Percentiles rank a stretch among this genome's conserved stretches.
phyloP scores from a whole-genome alignment of 2,888 invertebrate genomes.

The Pherbina coryleti region DNA sequence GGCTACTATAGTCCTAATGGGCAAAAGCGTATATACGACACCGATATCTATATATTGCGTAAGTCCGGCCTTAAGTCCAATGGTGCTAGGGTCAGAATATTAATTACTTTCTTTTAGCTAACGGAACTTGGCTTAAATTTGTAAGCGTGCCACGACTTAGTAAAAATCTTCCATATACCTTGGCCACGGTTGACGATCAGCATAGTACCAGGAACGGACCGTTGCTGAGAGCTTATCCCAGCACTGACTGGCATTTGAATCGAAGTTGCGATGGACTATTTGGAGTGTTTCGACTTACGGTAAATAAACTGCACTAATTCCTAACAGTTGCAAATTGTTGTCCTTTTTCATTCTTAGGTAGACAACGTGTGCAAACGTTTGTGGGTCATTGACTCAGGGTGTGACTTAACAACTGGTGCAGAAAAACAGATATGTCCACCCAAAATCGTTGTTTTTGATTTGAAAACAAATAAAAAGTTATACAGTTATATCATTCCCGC shows the following conservation, averaged over 20 bases:
- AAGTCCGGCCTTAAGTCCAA: not conserved
- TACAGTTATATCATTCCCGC: slow-evolving; percentile 39
- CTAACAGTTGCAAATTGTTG: not conserved
- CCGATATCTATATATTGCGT: slow-evolving; percentile 58
- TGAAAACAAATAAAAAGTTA: slow-evolving; percentile 73
- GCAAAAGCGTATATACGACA: slow-evolving; percentile 72
- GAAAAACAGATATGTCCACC: slow-evolving; percentile 75
- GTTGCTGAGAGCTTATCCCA: slow-evolving; percentile 54
- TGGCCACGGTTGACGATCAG: slow-evolving; percentile 57
- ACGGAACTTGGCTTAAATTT: slow-evolving; percentile 46
- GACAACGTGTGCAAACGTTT: slow-evolving; percentile 74
- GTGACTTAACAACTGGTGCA: not conserved
- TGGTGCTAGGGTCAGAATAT: not conserved
- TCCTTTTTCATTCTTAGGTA: slow-evolving; percentile 74
- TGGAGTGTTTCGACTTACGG: slow-evolving; percentile 55
- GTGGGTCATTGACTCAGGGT: slow-evolving; percentile 50
- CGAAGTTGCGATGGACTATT: slow-evolving; percentile 59
- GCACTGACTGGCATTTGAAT: slow-evolving; percentile 57
- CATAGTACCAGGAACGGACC: slow-evolving; percentile 52
- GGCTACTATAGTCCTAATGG: slow-evolving; percentile 74
- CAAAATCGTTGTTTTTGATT: slow-evolving; percentile 80
- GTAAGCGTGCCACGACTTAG: slow-evolving; percentile 56
- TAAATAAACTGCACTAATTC: not conserved
- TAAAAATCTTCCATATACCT: slow-evolving; percentile 56
- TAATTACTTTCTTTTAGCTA: not conserved